These are phyloP conservation scores for Rissa tridactyla DNA, from an alignment of 2,113 vertebrate genomes.

Conservation along the genomic window DNA sequence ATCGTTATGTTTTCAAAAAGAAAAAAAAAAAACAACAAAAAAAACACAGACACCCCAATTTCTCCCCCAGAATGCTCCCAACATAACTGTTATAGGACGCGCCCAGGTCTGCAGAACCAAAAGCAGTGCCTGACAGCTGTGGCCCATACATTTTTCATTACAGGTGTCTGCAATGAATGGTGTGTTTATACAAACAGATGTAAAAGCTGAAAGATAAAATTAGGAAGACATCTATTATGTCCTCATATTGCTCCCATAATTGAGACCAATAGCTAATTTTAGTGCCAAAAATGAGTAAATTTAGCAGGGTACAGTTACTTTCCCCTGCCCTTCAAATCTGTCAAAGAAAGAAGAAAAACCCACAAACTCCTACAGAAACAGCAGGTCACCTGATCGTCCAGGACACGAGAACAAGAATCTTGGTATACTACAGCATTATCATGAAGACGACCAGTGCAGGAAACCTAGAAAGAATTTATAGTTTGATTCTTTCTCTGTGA, in stretches of 20 bases:
- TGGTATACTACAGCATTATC: fast-evolving
- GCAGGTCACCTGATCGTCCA: neutral
- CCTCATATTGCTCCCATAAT: neutral
- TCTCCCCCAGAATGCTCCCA: neutral
- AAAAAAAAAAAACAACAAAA: neutral
- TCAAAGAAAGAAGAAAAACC: neutral
- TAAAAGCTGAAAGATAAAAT: neutral
- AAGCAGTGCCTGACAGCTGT: neutral
- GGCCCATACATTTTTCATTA: neutral
- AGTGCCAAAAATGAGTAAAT: neutral
- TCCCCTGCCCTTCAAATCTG: neutral
- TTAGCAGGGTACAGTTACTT: neutral
- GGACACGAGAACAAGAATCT: neutral
- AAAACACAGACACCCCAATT: neutral
- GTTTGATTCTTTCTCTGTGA: neutral
- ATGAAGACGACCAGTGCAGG: neutral
- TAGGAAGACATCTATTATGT: neutral
- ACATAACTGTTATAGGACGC: neutral
- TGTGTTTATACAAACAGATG: neutral
- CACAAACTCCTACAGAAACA: neutral
- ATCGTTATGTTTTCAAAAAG: neutral
- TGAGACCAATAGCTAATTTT: neutral
- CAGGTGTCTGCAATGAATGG: neutral
- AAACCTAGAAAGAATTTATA: neutral
- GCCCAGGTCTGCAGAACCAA: neutral